phyloP scores from a whole-genome alignment of 2,888 invertebrate species.

The Drosophila tripunctata region DNA sequence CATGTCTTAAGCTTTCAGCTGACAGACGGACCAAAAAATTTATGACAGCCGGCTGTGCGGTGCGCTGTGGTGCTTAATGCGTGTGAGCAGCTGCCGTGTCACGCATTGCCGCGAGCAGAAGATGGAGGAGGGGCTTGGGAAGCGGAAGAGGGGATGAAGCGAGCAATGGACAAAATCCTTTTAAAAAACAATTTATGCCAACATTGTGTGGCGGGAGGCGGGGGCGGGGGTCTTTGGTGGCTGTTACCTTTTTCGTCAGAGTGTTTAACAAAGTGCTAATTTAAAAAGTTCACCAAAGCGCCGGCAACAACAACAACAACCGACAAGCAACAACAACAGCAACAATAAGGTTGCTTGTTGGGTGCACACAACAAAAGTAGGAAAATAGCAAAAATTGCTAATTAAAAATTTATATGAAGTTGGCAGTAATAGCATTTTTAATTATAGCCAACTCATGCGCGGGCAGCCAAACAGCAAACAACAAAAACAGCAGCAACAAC shows the following conservation, averaged over 20 bases:
- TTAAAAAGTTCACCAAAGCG: slow-evolving; percentile 78
- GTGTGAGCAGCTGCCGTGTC: slow-evolving; percentile 73
- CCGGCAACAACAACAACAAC: slow-evolving; percentile 36
- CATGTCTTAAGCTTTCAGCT: slow-evolving; percentile 10
- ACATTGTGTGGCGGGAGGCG: slow-evolving; percentile 49
- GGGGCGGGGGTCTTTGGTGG: too few species aligned
- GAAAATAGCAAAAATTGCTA: slow-evolving; percentile 83
- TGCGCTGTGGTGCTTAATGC: slow-evolving; percentile 65
- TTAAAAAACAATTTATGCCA: slow-evolving; percentile 77
- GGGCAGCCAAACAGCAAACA: slow-evolving; percentile 54
- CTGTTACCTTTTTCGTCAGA: slow-evolving; percentile 73
- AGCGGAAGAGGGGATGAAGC: background rate
- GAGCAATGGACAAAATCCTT: slow-evolving; percentile 74
- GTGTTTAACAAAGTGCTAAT: slow-evolving; percentile 83
- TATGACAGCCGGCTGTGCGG: slow-evolving; percentile 64
- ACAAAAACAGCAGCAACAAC: slow-evolving; percentile 38
- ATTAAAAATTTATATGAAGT: slow-evolving; percentile 83
- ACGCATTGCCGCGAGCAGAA: slow-evolving; percentile 49
- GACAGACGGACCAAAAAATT: slow-evolving; percentile 56
- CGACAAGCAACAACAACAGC: slow-evolving; percentile 36
- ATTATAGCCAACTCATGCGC: slow-evolving; percentile 81
- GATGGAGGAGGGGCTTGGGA: background rate
- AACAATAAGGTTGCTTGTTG: slow-evolving; percentile 21
- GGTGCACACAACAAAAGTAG: slow-evolving; percentile 71
- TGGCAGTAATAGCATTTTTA: slow-evolving; percentile 83